phyloP scores from a whole-genome alignment of 2,113 vertebrate genomes.

The Numida meleagris region DNA sequence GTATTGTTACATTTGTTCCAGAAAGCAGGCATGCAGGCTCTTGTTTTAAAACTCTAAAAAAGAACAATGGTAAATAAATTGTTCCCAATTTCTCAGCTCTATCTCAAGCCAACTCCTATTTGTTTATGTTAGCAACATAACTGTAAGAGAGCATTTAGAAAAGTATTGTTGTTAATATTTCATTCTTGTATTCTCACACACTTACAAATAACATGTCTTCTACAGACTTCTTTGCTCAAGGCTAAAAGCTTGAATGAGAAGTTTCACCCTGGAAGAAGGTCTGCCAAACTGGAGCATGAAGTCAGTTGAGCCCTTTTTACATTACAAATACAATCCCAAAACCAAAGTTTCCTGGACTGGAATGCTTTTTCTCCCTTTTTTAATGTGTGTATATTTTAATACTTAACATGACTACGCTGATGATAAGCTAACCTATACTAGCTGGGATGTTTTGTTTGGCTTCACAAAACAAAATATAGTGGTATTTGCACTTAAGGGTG shows the following conservation, averaged over 20 bases:
- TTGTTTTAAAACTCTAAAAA: conserved; percentile 15
- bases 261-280: neutral
- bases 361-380: neutral
- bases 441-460: conserved; percentile 43
- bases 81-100: neutral
- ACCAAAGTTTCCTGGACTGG: conserved; percentile 29
- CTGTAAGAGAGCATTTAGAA: neutral
- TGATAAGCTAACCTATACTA: conserved; percentile 43
- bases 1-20: conserved; percentile 11
- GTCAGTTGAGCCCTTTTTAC: neutral
- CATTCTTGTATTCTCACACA: neutral
- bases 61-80: conserved; percentile 30
- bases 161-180: neutral
- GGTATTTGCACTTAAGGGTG: neutral
- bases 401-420: conserved; percentile 8
- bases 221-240: neutral
- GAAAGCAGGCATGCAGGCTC: neutral
- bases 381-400: conserved; percentile 24
- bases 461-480: conserved; percentile 31
- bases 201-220: neutral
- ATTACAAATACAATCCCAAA: conserved; percentile 44
- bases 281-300: conserved; percentile 34
- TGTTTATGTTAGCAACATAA: neutral
- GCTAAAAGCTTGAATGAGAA: conserved; percentile 18
- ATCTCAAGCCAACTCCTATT: neutral